Base-by-base conservation (phyloP, 1,140 invertebrate genomes). In the Pseudoatta argentina region DNA sequence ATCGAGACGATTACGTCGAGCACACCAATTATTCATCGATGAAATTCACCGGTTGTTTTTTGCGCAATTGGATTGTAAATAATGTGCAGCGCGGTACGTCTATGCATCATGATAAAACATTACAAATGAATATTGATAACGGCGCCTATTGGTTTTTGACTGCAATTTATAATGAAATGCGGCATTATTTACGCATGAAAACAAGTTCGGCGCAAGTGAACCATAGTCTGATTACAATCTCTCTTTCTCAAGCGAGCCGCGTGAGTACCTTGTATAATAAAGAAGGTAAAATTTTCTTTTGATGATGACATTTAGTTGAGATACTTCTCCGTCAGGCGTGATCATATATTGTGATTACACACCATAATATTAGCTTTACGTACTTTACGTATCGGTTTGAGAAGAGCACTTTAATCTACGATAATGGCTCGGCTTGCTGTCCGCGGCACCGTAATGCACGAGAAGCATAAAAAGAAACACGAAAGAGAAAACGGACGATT, bases 81-180 rank as follows among this genome's bases (percentile, higher is more conserved):
- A 75, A 83, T 75, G 79, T 69, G 39, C 79, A 55, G 21, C 16
- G 69, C 69, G 16, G 55, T 39, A 71, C 67, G 67, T 83, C 69
- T 83, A 83, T 73, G 57, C 67, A 61, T 83, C 69, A 75, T 12
- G 69, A 83, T 83, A 48, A 75, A 83, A 73, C 79, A 83, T 83
- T 83, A 83, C 69, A 75, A 83, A 83, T 83, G 69, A 83, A 83
- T 61, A 83, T 63, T 55, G 79, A 83, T 83, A 83, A 73, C 79
- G 71, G 24, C 21, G 12, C 24, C 79, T 72, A 69, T 82, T 82
- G 73, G 79, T 51, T 57, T 73, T 83, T 73, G 69, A 75, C 18
- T 61, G 39, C 71, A 30, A 83, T 83, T 83, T 61, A 83, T 83
- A 83, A 82, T 48, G 55, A 39, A 39, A 61, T 16, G 34, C 24